Conservation (phyloP, 2,113 vertebrate genomes). For the Pterophyllum scalare region DNA sequence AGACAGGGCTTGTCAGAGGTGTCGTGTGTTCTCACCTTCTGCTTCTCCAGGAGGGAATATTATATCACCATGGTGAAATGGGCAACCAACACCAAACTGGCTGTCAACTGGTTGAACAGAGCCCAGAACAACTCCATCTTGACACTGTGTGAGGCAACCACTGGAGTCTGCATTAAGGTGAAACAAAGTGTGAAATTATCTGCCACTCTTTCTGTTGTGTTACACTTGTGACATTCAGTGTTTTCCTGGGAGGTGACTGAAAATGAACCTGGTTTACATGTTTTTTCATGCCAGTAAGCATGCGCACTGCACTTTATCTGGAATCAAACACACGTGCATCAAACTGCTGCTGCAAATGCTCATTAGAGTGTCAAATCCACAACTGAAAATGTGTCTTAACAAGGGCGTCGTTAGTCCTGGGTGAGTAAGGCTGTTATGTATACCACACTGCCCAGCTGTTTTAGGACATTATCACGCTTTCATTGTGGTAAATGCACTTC, state of each 20-base stretch:
- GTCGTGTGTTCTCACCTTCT: not conserved
- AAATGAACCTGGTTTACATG: not conserved
- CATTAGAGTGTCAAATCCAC: not conserved
- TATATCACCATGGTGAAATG: conserved; percentile 98
- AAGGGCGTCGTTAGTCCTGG: not conserved
- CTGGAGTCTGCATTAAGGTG: conserved; percentile 96
- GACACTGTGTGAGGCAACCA: conserved; percentile 95
- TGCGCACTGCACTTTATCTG: not conserved
- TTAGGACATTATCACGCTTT: not conserved
- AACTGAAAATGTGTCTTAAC: not conserved
- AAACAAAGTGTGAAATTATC: not conserved
- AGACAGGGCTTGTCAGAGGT: not conserved
- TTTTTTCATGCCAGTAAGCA: not conserved
- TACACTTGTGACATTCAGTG: not conserved
- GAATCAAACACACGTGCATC: not conserved
- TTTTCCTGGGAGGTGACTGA: not conserved
- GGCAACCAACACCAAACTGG: conserved; percentile 97
- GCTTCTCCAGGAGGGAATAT: conserved; percentile 85
- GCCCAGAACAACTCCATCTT: conserved; percentile 97
- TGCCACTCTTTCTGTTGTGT: not conserved
- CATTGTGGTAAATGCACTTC: not conserved
- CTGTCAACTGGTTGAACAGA: conserved; percentile 97
- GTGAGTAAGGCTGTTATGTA: not conserved
- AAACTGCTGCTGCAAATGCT: not conserved
- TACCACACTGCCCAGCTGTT: not conserved